Evolutionary conservation across 2,113 vertebrate species (phyloP).

Genomic region (Tenrec ecaudatus): DNA sequence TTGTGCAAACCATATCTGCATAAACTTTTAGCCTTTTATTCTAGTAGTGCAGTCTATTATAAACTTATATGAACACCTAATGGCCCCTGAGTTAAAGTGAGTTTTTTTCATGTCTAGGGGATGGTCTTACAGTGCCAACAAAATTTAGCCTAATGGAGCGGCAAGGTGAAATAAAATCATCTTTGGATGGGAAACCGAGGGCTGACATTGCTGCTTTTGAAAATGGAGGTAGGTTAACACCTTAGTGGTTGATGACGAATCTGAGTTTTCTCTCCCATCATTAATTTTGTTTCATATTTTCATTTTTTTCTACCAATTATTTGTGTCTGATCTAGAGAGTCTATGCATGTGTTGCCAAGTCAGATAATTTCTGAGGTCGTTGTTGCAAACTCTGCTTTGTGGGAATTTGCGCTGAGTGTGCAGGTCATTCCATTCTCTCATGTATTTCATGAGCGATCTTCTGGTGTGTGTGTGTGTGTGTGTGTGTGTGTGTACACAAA

Average conservation of each 20-base stretch:
- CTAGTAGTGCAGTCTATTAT: background rate
- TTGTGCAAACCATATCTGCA: background rate
- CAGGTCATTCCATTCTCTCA: background rate
- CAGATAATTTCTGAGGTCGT: background rate
- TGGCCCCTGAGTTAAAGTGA: background rate
- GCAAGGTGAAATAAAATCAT: constrained; percentile 65
- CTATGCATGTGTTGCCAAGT: background rate
- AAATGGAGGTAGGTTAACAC: constrained; percentile 83
- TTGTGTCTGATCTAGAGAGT: background rate
- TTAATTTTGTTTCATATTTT: background rate
- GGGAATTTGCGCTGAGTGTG: background rate
- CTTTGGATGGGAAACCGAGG: constrained; percentile 72
- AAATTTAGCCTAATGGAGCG: constrained; percentile 78
- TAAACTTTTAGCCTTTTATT: constrained; percentile 17
- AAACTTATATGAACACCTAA: background rate
- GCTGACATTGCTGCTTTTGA: constrained; percentile 77
- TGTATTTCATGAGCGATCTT: background rate
- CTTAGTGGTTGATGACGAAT: background rate
- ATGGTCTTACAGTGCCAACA: constrained; percentile 75
- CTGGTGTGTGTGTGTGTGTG: background rate
- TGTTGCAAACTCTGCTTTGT: background rate
- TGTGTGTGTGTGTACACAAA: background rate
- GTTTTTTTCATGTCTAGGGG: constrained; percentile 70
- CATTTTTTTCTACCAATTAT: background rate
- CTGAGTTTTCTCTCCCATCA: background rate